Evolutionary conservation across 2,888 invertebrate genomes (phyloP).

Genomic region (Nezara viridula): DNA sequence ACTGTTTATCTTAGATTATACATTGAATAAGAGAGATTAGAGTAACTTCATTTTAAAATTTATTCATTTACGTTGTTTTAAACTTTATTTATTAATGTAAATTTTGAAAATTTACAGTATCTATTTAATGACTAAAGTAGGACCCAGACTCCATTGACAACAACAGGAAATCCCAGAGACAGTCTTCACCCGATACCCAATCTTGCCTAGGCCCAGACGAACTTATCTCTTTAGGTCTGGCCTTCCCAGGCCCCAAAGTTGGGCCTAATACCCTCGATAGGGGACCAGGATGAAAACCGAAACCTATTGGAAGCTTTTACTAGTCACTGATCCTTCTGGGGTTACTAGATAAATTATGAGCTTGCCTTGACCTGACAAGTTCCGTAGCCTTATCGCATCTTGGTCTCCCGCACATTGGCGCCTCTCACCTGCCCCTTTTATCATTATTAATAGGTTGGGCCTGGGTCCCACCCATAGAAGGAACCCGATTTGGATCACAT

Average conservation of each 20-base stretch:
- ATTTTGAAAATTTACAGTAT: no score
- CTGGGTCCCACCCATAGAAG: not conserved
- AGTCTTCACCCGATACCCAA: not conserved
- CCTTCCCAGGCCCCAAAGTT: not conserved
- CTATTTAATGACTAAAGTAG: no score
- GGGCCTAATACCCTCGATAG: slow-evolving; percentile 36
- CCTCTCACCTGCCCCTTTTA: not conserved
- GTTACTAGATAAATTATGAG: slow-evolving; percentile 24
- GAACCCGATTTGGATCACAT: not conserved
- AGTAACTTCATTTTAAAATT: no score
- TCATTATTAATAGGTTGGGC: not conserved
- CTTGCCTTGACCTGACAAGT: not conserved
- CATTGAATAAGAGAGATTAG: no score
- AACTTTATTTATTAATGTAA: no score
- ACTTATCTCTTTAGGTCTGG: slow-evolving; percentile 1
- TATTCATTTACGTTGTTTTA: no score
- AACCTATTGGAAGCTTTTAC: slow-evolving; percentile 38
- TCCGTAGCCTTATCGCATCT: not conserved
- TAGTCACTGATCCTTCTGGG: not conserved
- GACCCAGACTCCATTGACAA: not conserved
- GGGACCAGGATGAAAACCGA: slow-evolving; percentile 18
- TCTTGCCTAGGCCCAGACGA: not conserved
- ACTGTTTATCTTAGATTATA: no score
- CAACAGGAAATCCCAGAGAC: not conserved
- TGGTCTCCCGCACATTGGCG: not conserved